A percentile compares a stretch with the other conserved stretches of the same genome.
Evolutionary conservation across 2,797 vertebrate genomes (phyloP).

Genomic region (Apogon talboti): DNA sequence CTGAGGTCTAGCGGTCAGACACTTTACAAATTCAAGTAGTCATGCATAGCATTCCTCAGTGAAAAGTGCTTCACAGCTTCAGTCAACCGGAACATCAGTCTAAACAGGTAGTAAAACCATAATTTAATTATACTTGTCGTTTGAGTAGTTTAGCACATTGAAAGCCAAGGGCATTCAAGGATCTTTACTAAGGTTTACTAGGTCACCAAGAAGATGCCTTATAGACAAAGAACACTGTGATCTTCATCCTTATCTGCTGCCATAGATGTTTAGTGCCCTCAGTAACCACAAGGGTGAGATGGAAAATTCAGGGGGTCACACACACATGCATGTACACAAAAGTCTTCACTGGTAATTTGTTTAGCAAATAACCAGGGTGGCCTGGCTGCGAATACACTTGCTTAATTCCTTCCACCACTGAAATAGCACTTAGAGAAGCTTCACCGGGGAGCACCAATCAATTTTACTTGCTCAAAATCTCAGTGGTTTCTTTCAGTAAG

Average conservation of each 20-base stretch:
- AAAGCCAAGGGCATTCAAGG: conserved; percentile 31
- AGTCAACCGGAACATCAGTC: conserved; percentile 68
- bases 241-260: conserved; percentile 55
- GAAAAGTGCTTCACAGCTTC: conserved; percentile 44
- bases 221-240: conserved; percentile 47
- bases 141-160: neutral
- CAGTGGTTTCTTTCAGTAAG: conserved; percentile 8
- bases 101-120: conserved; percentile 38
- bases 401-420: conserved; percentile 20
- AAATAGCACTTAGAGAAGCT: conserved; percentile 33
- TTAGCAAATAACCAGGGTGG: conserved; percentile 74
- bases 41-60: conserved; percentile 81
- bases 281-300: conserved; percentile 33
- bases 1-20: conserved; percentile 22
- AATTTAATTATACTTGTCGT: conserved; percentile 15
- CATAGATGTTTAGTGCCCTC: conserved; percentile 57
- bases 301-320: conserved; percentile 41
- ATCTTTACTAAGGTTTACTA: conserved; percentile 5
- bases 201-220: conserved; percentile 27
- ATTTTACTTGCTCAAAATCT: conserved; percentile 21
- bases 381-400: conserved; percentile 52
- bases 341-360: conserved; percentile 73
- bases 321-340: conserved; percentile 45
- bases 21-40: conserved; percentile 71
- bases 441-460: neutral